Conservation (phyloP, 1,140 invertebrate genomes). For the Neodiprion pinetum region DNA sequence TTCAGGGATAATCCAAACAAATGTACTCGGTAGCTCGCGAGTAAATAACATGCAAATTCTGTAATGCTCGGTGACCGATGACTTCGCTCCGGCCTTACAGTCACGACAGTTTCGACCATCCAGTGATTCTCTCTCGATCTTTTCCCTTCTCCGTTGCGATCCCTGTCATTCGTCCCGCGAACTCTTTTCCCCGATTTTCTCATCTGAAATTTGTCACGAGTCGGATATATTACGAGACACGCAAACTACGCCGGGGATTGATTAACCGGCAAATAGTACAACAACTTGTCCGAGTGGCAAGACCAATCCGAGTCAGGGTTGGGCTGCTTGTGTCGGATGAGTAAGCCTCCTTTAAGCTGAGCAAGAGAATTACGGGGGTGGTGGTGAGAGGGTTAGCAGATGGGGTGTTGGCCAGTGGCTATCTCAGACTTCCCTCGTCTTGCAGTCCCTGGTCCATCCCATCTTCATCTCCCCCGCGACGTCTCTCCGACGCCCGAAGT, state of each 20-base stretch:
- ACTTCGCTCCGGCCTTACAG: conserved; percentile 38
- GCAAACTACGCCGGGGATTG: not conserved
- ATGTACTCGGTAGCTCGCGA: conserved; percentile 62
- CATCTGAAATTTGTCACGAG: too few relatives aligned
- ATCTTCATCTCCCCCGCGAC: conserved; percentile 29
- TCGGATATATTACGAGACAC: too few relatives aligned
- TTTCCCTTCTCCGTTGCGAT: too few relatives aligned
- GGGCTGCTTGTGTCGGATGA: not conserved
- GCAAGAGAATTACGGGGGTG: conserved; percentile 6
- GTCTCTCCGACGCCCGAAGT: not conserved
- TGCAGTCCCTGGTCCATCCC: conserved; percentile 37
- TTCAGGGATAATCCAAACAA: conserved; percentile 65
- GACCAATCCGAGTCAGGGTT: not conserved
- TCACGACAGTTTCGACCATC: too few relatives aligned
- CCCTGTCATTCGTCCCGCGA: not conserved
- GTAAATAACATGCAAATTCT: conserved; percentile 65
- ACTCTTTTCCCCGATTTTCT: too few relatives aligned
- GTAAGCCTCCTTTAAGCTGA: conserved; percentile 5
- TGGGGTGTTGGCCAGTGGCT: conserved; percentile 47
- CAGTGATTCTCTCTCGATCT: too few relatives aligned
- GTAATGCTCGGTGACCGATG: conserved; percentile 65
- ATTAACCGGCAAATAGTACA: not conserved
- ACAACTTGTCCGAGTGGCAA: not conserved
- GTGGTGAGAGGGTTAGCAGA: not conserved
- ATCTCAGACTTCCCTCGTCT: conserved; percentile 52